Evolutionary conservation across 1,140 invertebrate species (phyloP).

Genomic region (Daktulosphaira vitifoliae): DNA sequence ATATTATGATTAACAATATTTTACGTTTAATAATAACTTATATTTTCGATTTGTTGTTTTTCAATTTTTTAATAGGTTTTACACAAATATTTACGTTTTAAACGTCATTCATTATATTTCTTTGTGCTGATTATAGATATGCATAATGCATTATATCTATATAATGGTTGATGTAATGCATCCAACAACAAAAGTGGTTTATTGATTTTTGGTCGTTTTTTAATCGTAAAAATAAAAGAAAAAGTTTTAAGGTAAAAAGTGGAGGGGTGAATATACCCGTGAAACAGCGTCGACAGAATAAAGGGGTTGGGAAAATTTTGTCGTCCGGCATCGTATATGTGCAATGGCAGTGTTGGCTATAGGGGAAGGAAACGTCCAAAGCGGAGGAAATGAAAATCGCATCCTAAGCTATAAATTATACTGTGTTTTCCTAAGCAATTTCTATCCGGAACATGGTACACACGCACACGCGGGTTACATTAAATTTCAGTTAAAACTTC

Average conservation of each 20-base stretch:
- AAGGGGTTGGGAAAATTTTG: constrained; percentile 30
- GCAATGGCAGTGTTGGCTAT: background rate
- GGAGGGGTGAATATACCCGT: background rate
- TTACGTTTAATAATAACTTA: too few species aligned
- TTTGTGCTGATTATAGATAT: too few species aligned
- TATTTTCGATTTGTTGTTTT: too few species aligned
- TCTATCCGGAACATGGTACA: constrained; percentile 19
- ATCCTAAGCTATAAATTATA: constrained; percentile 32
- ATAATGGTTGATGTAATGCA: too few species aligned
- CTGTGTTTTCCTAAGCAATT: constrained; percentile 27
- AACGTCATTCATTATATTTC: too few species aligned
- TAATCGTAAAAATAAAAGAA: background rate
- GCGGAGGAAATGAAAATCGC: constrained; percentile 31
- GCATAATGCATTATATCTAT: too few species aligned
- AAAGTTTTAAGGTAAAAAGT: background rate
- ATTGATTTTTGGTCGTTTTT: constrained; percentile 22
- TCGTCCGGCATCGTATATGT: constrained; percentile 1
- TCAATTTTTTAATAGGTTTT: too few species aligned
- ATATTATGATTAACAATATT: too few species aligned
- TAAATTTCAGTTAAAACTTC: constrained; percentile 33
- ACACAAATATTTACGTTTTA: too few species aligned
- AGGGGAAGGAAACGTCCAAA: background rate
- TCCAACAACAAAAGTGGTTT: too few species aligned
- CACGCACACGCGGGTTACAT: constrained; percentile 22
- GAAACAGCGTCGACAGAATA: background rate